A percentile compares a stretch with the other conserved stretches of the same genome.
These are phyloP conservation scores for Bubo blakistoni DNA, from an alignment of 2,113 vertebrate genomes.

Conservation along the genomic window DNA sequence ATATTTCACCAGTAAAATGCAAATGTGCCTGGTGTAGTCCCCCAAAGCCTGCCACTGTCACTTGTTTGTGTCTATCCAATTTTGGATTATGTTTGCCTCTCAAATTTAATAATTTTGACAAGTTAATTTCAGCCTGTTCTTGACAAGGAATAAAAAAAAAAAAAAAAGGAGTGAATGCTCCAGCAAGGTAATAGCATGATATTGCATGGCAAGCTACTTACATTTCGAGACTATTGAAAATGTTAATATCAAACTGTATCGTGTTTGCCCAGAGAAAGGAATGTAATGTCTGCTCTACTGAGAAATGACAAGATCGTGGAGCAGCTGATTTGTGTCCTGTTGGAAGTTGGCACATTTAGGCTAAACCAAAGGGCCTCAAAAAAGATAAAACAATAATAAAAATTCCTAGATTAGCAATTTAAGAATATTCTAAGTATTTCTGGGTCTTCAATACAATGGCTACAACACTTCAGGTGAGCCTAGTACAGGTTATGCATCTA, in stretches of 20 bases:
- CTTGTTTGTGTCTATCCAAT: conserved; percentile 9
- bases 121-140: conserved; percentile 35
- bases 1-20: neutral
- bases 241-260: neutral
- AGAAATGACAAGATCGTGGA: conserved; percentile 16
- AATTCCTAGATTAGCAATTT: neutral
- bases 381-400: neutral
- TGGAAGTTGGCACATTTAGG: conserved; percentile 9
- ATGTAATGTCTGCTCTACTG: neutral
- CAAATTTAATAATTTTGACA: conserved; percentile 46
- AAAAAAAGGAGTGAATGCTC: neutral
- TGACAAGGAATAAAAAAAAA: neutral
- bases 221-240: neutral
- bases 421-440: neutral
- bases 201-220: neutral
- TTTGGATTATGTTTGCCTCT: conserved; percentile 22
- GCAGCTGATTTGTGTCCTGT: neutral
- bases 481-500: neutral
- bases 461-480: neutral
- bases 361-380: neutral
- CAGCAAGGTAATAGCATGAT: neutral
- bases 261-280: conserved; percentile 2
- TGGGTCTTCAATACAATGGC: neutral
- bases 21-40: neutral
- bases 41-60: neutral